Evolutionary conservation across 2,888 invertebrate genomes (phyloP), one percentile per base, ranked within the genome.

Genomic region (Melanotus villosus): DNA sequence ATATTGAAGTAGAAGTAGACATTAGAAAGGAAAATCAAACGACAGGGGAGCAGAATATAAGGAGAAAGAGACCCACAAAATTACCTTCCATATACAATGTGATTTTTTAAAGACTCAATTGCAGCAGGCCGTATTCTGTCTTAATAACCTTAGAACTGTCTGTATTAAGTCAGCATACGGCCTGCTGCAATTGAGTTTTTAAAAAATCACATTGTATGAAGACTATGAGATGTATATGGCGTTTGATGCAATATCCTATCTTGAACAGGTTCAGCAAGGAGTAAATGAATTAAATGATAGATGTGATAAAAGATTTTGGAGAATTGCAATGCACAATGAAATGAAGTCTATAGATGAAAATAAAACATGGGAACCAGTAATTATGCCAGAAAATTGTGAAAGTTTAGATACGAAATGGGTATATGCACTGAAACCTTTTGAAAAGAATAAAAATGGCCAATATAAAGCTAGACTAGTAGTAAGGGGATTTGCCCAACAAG

Each of bases 401-500:
- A 70, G 76, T 34, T 62, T 76, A 30, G 58, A 65, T 21, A 74
- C 73, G 32, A 73, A 65, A 41, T 73, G 71, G 72, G 70, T 73
- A 12, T 71, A 78, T 65, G 2, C 62, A n/a, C 54, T 18, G 36
- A 78, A 78, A 78, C 77, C 41, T 12, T 71, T 47, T 68, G 76
- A 74, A 73, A 72, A 76, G 71, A 10, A 34, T 34, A 16, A 18
- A 32, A 65, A 77, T 10, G 73, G 75, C 4, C 64, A 57, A 56
- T 77, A 76, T 43, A 76, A 78, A 60, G 76, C 79, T 7, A 72
- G 78, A 34, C 57, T 79, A 5, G 78, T 80, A 16, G 78, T 79
- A 10, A 72, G 75, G 60, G 79, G 79, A 10, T 81, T 77, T 74
- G 77, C 73, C 23, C 80, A 80, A 56, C 57, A 75, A 58, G 70